Base-by-base conservation (phyloP, 92 coral and sea anemone genomes). In the Ricordea florida region DNA sequence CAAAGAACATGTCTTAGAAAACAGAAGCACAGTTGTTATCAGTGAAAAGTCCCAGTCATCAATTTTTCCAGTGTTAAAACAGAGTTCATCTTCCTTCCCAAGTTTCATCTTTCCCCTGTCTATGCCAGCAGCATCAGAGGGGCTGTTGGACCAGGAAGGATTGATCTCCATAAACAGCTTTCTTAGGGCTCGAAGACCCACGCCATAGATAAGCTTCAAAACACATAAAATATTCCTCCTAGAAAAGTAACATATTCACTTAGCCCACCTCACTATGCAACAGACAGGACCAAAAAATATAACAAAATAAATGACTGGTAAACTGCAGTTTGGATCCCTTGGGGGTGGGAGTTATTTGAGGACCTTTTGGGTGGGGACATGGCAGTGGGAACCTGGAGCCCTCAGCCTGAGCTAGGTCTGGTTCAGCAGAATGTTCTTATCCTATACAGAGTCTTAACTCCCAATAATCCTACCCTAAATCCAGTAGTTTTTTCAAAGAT, bases 41-140 rank as follows among this genome's bases (percentile, higher is more conserved):
- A 93, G 83, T 5, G 94, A 89, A 14, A 93, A 85, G 59, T 93
- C 98, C 98, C 98, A 93, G 5, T 85, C 28, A 17, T 85, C 17
- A 49, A 93, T 82, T 70, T 93, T 25, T 10, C 98, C 98, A 3
- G 80, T 42, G 36, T 75, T 72, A 59, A 89, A 93, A 30, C 15
- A 24, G 1, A 37, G 41, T 61, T 43, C 67, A 58, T 89, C 92
- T 25, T 89, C 71, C n/a, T 55, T 43, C 6, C 52, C 20, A 34
- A 93, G 67, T 21, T 50, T 41, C 88, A 93, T 90, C 55, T 18
- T 63, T 0, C 98, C 88, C 26, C 44, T 82, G 53, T 72, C 90
- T 49, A 89, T 20, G 4, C 53, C 65, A 40, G 79, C 77, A 17
- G 98, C 92, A 79, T 89, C 98, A 15, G 75, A 71, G 15, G 98